These are phyloP conservation scores for Pyrrhopygopsis socrates DNA, from an alignment of 2,888 invertebrate genomes.

Conservation along the genomic window DNA sequence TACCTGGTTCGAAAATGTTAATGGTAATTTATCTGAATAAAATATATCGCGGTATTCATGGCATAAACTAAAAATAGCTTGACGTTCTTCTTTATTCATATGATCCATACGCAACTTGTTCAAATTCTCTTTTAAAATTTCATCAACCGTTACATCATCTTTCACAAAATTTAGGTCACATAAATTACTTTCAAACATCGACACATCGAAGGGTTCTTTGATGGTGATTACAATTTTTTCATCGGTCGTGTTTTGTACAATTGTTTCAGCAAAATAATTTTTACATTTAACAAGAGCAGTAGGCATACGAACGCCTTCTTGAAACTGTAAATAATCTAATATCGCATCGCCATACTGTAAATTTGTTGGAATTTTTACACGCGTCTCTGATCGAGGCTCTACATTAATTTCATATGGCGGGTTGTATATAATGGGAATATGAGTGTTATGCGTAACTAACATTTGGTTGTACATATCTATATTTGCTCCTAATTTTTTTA, in stretches of 20 bases:
- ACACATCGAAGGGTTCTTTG: slow-evolving; percentile 21
- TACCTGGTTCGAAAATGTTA: neutral
- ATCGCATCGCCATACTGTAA: slow-evolving; percentile 41
- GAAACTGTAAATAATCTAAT: slow-evolving; percentile 52
- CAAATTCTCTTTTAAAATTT: neutral
- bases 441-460: neutral
- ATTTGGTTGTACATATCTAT: neutral
- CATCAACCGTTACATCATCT: slow-evolving; percentile 9
- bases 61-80: neutral
- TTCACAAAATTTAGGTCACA: slow-evolving; percentile 23
- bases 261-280: slow-evolving; percentile 52
- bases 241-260: slow-evolving; percentile 57
- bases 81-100: neutral
- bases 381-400: slow-evolving; percentile 35
- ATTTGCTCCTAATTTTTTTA: slow-evolving; percentile 57
- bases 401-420: slow-evolving; percentile 12
- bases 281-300: slow-evolving; percentile 51
- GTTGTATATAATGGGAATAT: slow-evolving; percentile 18
- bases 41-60: neutral
- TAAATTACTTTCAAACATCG: slow-evolving; percentile 14
- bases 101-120: slow-evolving; percentile 10
- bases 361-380: slow-evolving; percentile 34
- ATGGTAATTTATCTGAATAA: neutral
- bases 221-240: slow-evolving; percentile 18
- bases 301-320: slow-evolving; percentile 55